Evolutionary conservation across 2,113 vertebrate genomes (phyloP).

Genomic region (Gallinago jamesoni): DNA sequence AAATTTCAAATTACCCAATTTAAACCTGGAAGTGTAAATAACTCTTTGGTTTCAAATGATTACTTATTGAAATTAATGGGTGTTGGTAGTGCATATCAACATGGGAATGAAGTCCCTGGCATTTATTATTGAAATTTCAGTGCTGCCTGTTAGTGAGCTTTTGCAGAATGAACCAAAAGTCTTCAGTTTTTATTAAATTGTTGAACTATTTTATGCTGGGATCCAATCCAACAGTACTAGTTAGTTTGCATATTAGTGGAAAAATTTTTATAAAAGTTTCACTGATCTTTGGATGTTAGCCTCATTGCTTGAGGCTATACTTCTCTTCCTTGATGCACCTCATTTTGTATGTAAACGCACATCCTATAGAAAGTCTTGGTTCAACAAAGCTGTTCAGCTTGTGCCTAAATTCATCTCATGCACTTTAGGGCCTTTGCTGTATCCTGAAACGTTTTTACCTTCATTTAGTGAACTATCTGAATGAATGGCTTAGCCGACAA

Average conservation of each 20-base stretch:
- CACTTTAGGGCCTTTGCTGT: neutral
- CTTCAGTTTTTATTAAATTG: neutral
- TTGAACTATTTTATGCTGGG: neutral
- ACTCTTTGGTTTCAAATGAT: neutral
- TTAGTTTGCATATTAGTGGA: neutral
- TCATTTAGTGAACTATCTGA: neutral
- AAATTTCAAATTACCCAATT: neutral
- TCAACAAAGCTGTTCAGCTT: neutral
- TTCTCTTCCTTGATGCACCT: neutral
- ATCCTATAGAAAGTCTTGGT: neutral
- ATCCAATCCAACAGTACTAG: neutral
- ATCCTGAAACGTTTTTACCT: accelerated
- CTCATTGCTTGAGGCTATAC: neutral
- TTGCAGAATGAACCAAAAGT: neutral
- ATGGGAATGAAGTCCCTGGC: neutral
- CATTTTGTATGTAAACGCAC: accelerated
- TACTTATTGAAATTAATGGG: neutral
- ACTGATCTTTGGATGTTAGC: too few species aligned
- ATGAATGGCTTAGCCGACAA: neutral
- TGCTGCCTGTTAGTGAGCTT: accelerated
- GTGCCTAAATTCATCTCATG: neutral
- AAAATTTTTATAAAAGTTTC: neutral
- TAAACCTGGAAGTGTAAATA: neutral
- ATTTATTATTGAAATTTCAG: neutral
- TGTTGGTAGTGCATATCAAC: neutral